Conservation (phyloP, 2,888 invertebrate genomes). For the Caenorhabditis uteleia region DNA sequence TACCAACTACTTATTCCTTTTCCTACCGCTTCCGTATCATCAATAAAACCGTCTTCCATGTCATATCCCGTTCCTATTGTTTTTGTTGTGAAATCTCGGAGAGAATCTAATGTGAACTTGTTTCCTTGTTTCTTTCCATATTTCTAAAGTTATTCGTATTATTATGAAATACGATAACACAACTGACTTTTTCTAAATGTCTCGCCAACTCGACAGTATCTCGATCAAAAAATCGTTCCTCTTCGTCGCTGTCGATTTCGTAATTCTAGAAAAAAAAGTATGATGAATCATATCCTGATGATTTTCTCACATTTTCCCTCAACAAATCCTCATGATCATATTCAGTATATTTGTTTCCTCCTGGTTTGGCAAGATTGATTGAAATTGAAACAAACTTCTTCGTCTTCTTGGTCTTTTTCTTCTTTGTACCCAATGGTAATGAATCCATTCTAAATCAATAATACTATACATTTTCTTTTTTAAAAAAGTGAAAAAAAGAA, state of each 20-base stretch:
- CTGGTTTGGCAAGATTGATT: slow-evolving; percentile 14
- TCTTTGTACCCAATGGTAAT: slow-evolving; percentile 10
- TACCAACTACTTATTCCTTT: slow-evolving; percentile 2
- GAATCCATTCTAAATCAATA: too few relatives aligned
- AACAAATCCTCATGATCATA: slow-evolving; percentile 19
- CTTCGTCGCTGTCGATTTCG: not conserved
- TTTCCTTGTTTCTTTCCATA: too few relatives aligned
- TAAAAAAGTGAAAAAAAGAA: too few relatives aligned
- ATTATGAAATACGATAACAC: too few relatives aligned
- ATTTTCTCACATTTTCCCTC: not conserved
- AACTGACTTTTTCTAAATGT: too few relatives aligned
- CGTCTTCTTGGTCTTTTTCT: slow-evolving; percentile 16
- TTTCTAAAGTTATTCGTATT: too few relatives aligned
- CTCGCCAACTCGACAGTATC: too few relatives aligned
- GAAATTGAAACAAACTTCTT: slow-evolving; percentile 11
- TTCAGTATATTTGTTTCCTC: slow-evolving; percentile 30
- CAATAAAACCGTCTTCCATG: slow-evolving; percentile 50
- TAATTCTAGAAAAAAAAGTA: not conserved
- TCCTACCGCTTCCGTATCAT: slow-evolving; percentile 51
- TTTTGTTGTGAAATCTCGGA: too few relatives aligned
- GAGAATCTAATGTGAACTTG: too few relatives aligned
- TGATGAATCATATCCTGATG: too few relatives aligned
- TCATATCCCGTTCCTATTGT: slow-evolving; percentile 48
- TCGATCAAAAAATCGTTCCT: too few relatives aligned
- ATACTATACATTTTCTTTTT: too few relatives aligned